Base-by-base conservation (phyloP, 35 echinoderm and acorn worm species). In the Stichopus chloronotus region DNA sequence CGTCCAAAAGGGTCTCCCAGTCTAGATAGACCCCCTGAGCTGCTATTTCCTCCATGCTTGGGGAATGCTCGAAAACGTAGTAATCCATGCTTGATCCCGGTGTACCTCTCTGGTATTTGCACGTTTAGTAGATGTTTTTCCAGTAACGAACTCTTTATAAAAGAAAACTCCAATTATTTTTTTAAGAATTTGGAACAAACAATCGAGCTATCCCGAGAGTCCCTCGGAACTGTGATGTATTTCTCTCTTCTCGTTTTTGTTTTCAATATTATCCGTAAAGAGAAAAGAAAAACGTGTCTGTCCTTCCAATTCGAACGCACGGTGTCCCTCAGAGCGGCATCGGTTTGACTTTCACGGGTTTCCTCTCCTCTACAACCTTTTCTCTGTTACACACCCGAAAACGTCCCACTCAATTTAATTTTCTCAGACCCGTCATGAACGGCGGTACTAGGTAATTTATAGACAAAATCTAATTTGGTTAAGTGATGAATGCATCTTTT, bases 1-100 rank as follows among this genome's bases (percentile, higher is more conserved):
- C 96, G 7, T 90, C 22, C 2, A 97, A 57, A 25, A 97, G 63
- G 25, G 87, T 92, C 24, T 97, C 90, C 96, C 96, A 97, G 9
- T 95, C 55, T 1, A 97, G 63, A 54, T 97, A 88, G 4, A 94
- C 94, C 3, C 93, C 96, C 79, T 94, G 72, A 7, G 86, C 68
- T 53, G 93, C 86, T 56, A 97, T 78, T 85, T 97, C 96, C 74
- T 97, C 96, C 96, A 97, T 97, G 69, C 96, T 97, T 0, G 96
- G 96, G 1, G 96, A 97, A 25, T 97, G 96, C 63, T 97, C 96
- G 86, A 97, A 97, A 52, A 95, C 91, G 20, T 79, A 79, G 76
- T 92, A 96, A 88, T 96, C 92, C 86, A 96, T 93, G 23, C 23
- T 83, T 71, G 82, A 85, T 58, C 82, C 30, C 82, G 55, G 82